Conservation (phyloP, 2,113 vertebrate species). For the Notothenia rossii region DNA sequence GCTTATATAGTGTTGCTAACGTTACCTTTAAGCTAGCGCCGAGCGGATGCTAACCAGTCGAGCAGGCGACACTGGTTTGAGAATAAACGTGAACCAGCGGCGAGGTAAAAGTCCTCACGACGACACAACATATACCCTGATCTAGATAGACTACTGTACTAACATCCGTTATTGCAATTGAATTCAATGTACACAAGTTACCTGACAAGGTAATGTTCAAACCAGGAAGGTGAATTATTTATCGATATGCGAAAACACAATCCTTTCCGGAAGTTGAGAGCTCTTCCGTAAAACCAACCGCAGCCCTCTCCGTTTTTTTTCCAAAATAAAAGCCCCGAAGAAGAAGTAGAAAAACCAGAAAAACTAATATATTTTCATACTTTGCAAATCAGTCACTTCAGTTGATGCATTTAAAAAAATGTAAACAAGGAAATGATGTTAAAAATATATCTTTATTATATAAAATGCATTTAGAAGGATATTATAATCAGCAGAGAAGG, state of each 20-base stretch:
- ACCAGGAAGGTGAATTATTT: slow-evolving; percentile 77
- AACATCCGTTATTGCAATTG: neutral
- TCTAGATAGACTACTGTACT: neutral
- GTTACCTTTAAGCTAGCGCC: slow-evolving; percentile 67
- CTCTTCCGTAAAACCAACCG: slow-evolving; percentile 32
- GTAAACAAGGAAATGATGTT: neutral
- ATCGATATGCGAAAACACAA: slow-evolving; percentile 70
- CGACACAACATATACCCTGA: too few relatives aligned
- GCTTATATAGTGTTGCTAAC: slow-evolving; percentile 54
- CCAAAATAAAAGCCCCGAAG: slow-evolving; percentile 59
- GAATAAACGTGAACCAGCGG: slow-evolving; percentile 18
- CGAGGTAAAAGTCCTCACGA: neutral
- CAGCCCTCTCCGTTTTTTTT: neutral
- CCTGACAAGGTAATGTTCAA: slow-evolving; percentile 68
- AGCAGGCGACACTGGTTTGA: slow-evolving; percentile 26
- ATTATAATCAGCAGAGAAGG: neutral
- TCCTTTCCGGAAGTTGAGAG: slow-evolving; percentile 73
- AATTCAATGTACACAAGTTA: slow-evolving; percentile 45
- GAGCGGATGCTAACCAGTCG: slow-evolving; percentile 44
- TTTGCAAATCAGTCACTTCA: neutral
- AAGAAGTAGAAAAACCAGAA: neutral
- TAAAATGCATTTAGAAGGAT: neutral
- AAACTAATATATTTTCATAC: neutral
- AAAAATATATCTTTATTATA: too few relatives aligned
- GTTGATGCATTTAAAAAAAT: neutral